Evolutionary conservation across 1,140 invertebrate species (phyloP).

Genomic region (Riptortus pedestris): DNA sequence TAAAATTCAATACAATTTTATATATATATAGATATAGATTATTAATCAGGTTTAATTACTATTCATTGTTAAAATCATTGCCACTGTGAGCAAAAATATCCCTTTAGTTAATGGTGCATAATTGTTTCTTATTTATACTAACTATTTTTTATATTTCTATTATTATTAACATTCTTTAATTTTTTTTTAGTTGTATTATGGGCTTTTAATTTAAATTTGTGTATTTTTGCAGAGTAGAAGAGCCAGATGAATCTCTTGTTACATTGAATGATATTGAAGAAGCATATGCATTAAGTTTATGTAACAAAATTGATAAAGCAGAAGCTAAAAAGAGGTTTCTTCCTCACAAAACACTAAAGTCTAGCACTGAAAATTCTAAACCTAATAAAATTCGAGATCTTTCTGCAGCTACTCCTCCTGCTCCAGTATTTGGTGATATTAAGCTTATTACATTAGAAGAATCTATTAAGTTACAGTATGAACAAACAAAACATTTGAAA

Average conservation of each 20-base stretch:
- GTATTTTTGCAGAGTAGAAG: constrained; percentile 41
- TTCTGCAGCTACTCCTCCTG: constrained; percentile 54
- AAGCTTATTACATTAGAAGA: constrained; percentile 46
- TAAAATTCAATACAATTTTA: too few relatives aligned
- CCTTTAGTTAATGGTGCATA: too few relatives aligned
- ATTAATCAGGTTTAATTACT: too few relatives aligned
- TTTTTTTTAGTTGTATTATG: too few relatives aligned
- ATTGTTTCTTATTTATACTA: too few relatives aligned
- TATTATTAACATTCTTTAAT: too few relatives aligned
- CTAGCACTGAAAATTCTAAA: constrained; percentile 50
- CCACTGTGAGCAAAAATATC: too few relatives aligned
- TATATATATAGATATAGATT: too few relatives aligned
- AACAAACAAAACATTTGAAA: constrained; percentile 38
- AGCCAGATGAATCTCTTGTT: constrained; percentile 45
- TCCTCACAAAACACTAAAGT: constrained; percentile 52
- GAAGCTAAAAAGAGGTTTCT: constrained; percentile 41
- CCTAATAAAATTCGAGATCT: constrained; percentile 53
- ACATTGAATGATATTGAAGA: constrained; percentile 40
- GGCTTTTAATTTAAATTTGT: too few relatives aligned
- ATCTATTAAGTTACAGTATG: constrained; percentile 46
- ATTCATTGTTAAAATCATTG: too few relatives aligned
- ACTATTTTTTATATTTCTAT: too few relatives aligned
- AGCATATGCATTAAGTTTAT: constrained; percentile 45
- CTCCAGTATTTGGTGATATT: constrained; percentile 42
- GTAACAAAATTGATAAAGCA: constrained; percentile 44